Evolutionary conservation across 2,113 vertebrate species (phyloP), one percentile per base, ranked within the genome.

Genomic region (Pyrgilauda ruficollis): DNA sequence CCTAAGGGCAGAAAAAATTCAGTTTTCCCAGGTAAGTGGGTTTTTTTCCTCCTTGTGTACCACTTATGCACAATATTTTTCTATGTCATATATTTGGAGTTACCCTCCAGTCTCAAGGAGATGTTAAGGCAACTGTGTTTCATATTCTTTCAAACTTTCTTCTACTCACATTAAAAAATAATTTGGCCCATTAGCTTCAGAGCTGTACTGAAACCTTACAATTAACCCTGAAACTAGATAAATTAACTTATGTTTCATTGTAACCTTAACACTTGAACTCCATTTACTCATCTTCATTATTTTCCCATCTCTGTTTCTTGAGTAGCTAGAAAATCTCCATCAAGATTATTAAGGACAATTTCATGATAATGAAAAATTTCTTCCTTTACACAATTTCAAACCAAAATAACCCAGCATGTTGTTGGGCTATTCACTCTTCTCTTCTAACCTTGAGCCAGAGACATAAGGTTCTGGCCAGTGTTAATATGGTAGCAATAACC

Each of bases 261-360:
- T 69, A 78, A 95, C 74, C 66, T 87, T 61, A 73, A 50, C 28
- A 66, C 53, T 49, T 8, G 3, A 93, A 82, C 53, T 79, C 62
- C 84, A 89, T 79, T 95, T 92, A 92, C 58, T 89, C 52, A 66
- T n/a, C 69, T 93, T 90, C 78, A 78, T 94, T 94, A 85, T 91
- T 89, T 94, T 91, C 33, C 53, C 69, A 77, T 90, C n/a, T 52
- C 62, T 82, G 52, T 91, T 94, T 89, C 73, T 37, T 78, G 43
- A 92, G 90, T 72, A 94, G n/a, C 20, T 26, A 66, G 63, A 95
- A 94, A 82, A 84, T 1, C 2, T 87, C 37, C 41, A 61, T 62
- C 28, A 91, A 82, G 31, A 79, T 46, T 94, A 75, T 79, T 76
- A 91, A 84, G 50, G 33, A 80, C 37, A 91, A 87, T 61, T 84